Evolutionary conservation across 37 sponge, comb jelly and placozoan species (phyloP).

Genomic region (Mnemiopsis leidyi): DNA sequence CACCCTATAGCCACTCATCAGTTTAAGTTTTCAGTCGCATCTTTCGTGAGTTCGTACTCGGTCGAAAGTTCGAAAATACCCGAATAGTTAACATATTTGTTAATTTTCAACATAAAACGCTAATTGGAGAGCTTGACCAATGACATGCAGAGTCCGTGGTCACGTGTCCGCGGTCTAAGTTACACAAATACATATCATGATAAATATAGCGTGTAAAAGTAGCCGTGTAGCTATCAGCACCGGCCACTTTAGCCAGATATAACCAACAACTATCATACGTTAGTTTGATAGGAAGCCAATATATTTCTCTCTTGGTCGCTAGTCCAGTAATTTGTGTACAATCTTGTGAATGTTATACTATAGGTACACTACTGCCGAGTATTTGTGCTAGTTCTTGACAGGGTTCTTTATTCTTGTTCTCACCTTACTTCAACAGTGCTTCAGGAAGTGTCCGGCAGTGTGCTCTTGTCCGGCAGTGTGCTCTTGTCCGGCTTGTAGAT

Average conservation of each 20-base stretch:
- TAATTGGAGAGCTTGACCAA: not conserved
- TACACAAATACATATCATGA: not conserved
- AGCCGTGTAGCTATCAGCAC: not conserved
- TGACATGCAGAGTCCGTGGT: not conserved
- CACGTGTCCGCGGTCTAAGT: not conserved
- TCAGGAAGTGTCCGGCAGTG: too few relatives aligned
- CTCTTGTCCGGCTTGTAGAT: too few relatives aligned
- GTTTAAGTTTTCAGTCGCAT: not conserved
- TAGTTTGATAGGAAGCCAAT: not conserved
- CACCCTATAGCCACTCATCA: not conserved
- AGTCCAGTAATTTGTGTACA: not conserved
- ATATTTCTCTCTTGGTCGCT: slow-evolving; percentile 6
- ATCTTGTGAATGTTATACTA: too few relatives aligned
- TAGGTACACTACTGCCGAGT: too few relatives aligned
- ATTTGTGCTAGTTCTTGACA: too few relatives aligned
- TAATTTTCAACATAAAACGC: not conserved
- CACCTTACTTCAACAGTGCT: too few relatives aligned
- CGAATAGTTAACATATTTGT: not conserved
- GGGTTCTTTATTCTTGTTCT: too few relatives aligned
- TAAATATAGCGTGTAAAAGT: not conserved
- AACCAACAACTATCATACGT: not conserved
- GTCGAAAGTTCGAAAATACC: not conserved
- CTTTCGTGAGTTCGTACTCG: not conserved
- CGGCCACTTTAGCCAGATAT: not conserved
- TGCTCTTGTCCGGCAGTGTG: too few relatives aligned